Evolutionary conservation across 2,797 vertebrate genomes (phyloP).

Genomic region (Crenichthys baileyi): DNA sequence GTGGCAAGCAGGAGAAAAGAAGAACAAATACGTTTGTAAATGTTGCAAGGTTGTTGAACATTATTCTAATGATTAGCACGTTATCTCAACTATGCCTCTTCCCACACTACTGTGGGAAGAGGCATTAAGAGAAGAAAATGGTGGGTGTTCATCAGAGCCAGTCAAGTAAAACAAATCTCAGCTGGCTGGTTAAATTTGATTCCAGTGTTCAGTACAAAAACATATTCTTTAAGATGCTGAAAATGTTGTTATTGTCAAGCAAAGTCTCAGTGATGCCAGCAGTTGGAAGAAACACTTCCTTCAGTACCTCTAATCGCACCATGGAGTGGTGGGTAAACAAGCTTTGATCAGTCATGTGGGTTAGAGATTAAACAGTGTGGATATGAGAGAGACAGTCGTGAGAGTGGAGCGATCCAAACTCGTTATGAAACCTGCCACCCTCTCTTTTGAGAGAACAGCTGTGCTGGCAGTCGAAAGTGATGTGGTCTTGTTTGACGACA

Average conservation of each 20-base stretch:
- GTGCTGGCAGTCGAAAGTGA: constrained; percentile 71
- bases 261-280: constrained; percentile 72
- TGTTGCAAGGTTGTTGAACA: constrained; percentile 48
- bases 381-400: constrained; percentile 66
- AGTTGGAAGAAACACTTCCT: constrained; percentile 72
- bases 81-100: constrained; percentile 49
- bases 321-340: constrained; percentile 74
- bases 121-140: constrained; percentile 51
- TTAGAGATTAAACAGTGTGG: constrained; percentile 76
- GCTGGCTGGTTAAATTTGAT: constrained; percentile 66
- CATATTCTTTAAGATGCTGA: constrained; percentile 65
- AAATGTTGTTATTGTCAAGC: constrained; percentile 77
- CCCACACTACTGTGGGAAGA: constrained; percentile 62
- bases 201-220: constrained; percentile 60
- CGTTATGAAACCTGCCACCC: constrained; percentile 73
- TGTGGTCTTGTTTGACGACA: constrained; percentile 76
- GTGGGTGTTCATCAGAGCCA: constrained; percentile 74
- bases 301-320: constrained; percentile 75
- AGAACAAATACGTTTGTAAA: constrained; percentile 35
- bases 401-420: constrained; percentile 70
- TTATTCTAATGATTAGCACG: constrained; percentile 51
- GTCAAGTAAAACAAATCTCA: constrained; percentile 64
- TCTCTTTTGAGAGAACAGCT: constrained; percentile 76
- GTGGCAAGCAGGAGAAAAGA: constrained; percentile 17
- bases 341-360: constrained; percentile 79